Base-by-base conservation (phyloP, 2,797 vertebrate genomes). In the Phaenicophaeus curvirostris region DNA sequence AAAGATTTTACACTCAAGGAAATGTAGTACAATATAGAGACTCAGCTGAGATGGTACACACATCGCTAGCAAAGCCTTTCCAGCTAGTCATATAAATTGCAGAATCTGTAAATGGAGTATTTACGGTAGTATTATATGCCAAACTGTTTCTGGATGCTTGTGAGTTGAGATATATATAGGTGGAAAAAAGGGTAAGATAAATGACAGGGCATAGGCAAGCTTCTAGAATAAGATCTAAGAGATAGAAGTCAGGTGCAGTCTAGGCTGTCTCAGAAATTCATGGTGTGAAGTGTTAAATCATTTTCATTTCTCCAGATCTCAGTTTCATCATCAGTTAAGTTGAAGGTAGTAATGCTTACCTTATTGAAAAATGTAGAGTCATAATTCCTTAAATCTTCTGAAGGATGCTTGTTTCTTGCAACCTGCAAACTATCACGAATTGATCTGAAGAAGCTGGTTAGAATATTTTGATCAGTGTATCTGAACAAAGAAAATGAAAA, bases 291-390 rank as follows among this genome's bases (percentile, higher is more conserved):
- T 27, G 28, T 51, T 61, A 57, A 57, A 50, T 61, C 4, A 1
- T 73, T 87, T 95, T 87, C 37, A 55, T 92, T 92, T 80, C 68
- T 95, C 41, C 51, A 80, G 72, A 74, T 63, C 39, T 90, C 35
- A 46, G 78, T 94, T 95, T 87, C 67, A 35, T 69, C 39, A 39
- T 71, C 71, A 69, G 55, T 51, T 51, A 79, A 50, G 5, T 1
- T 77, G 77, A 86, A 63, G 33, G 28, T 25, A 69, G 57, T 72
- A 87, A 41, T 1, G 1, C 21, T 59, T 75, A 75, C 59, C 42
- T 42, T 76, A 61, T 87, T 15, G 3, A 31, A 89, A 80, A 79
- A 39, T 42, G 12, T 41, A 13, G 15, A 57, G 28, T 48, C 39
- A 8, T 51, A 61, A 80, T 92, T 71, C 57, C 53, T 77, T 50